Evolutionary conservation across 2,113 vertebrate species (phyloP).

Genomic region (Varanus komodoensis): DNA sequence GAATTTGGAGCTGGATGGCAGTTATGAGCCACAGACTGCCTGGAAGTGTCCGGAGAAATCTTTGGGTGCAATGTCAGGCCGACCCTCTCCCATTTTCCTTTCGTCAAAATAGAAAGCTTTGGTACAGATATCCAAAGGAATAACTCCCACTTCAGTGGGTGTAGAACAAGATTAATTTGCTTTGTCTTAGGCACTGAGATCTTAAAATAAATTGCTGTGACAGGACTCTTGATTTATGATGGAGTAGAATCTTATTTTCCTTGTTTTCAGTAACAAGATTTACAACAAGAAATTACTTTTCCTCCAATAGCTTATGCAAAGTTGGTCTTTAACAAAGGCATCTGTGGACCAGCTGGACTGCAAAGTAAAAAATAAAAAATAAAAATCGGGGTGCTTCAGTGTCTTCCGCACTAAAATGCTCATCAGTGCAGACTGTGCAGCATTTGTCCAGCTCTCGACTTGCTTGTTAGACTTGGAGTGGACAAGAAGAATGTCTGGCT

Average conservation of each 20-base stretch:
- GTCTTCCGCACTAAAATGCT: constrained; percentile 26
- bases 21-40: background rate
- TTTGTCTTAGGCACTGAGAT: constrained; percentile 15
- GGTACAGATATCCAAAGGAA: no score
- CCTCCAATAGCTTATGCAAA: background rate
- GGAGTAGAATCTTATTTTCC: background rate
- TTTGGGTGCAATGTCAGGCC: background rate
- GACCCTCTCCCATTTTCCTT: background rate
- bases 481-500: constrained; percentile 38
- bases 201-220: background rate
- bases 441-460: constrained; percentile 20
- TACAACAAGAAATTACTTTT: constrained; percentile 3
- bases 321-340: constrained; percentile 53
- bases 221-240: background rate
- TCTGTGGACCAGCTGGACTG: constrained; percentile 69
- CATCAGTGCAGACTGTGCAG: constrained; percentile 49
- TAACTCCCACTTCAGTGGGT: no score
- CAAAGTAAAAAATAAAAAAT: constrained; percentile 65
- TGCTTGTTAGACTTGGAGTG: constrained; percentile 48
- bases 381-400: constrained; percentile 73
- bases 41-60: background rate
- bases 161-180: background rate
- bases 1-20: background rate
- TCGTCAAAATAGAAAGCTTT: background rate
- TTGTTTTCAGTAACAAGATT: background rate